phyloP scores from a whole-genome alignment of 1,140 invertebrate genomes.

The Uloborus diversus region DNA sequence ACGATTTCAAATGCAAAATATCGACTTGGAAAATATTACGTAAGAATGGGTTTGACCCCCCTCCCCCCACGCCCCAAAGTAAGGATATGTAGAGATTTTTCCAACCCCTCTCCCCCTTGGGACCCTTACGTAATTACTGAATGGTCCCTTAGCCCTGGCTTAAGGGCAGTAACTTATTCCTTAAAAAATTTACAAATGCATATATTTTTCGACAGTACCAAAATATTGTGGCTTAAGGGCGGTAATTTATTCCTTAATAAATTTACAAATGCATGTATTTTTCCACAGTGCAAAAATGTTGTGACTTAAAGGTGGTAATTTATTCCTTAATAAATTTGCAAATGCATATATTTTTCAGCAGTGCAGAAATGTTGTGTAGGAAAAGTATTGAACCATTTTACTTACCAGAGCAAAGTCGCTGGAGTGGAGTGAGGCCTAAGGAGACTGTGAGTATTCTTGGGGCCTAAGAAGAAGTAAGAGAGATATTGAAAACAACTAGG shows the following conservation, averaged over 20 bases:
- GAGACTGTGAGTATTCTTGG: conserved; percentile 3
- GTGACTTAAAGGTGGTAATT: background rate
- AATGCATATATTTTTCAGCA: background rate
- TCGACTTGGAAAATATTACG: too few species aligned
- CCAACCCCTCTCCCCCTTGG: too few species aligned
- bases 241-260: background rate
- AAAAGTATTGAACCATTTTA: background rate
- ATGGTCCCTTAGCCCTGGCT: too few species aligned
- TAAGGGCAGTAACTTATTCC: too few species aligned
- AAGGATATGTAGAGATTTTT: too few species aligned
- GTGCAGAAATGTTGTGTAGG: background rate
- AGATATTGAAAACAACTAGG: background rate
- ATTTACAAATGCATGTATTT: conserved; percentile 9
- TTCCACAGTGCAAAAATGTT: background rate
- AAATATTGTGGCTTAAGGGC: background rate
- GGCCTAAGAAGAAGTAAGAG: background rate
- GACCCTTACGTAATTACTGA: too few species aligned
- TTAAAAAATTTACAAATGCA: too few species aligned
- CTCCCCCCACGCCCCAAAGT: too few species aligned
- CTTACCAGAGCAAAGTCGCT: conserved; percentile 69
- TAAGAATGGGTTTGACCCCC: too few species aligned
- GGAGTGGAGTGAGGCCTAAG: conserved; percentile 70
- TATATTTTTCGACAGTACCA: background rate
- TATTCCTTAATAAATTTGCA: background rate
- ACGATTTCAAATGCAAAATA: too few species aligned